Evolutionary conservation across 35 echinoderm and acorn worm genomes (phyloP).

Genomic region (Apostichopus parvimensis): DNA sequence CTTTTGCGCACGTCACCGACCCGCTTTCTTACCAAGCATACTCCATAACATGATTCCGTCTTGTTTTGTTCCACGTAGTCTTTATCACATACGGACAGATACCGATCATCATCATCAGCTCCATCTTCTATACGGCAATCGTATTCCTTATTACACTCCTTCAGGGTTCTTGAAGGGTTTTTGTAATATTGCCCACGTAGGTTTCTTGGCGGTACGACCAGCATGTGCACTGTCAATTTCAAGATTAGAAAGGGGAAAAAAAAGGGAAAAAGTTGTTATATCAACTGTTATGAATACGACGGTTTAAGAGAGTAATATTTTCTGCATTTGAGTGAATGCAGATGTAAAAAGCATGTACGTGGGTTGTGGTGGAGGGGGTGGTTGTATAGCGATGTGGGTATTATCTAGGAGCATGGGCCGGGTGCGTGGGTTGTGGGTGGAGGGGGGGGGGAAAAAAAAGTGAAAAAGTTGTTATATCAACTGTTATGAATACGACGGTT

Average conservation of each 20-base stretch:
- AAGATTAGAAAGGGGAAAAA: too few relatives aligned
- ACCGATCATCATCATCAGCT: too few relatives aligned
- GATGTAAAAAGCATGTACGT: not conserved
- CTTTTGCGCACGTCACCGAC: not conserved
- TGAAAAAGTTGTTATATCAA: too few relatives aligned
- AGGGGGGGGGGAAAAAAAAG: too few relatives aligned
- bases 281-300: too few relatives aligned
- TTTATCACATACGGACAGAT: not conserved
- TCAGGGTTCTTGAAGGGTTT: not conserved
- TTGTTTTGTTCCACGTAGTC: too few relatives aligned
- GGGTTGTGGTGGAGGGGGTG: not conserved
- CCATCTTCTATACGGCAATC: not conserved
- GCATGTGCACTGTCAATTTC: not conserved
- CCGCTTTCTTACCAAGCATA: conserved; percentile 6
- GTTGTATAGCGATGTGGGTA: not conserved
- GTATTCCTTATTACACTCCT: not conserved
- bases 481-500: too few relatives aligned
- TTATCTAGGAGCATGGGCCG: too few relatives aligned
- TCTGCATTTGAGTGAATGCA: too few relatives aligned
- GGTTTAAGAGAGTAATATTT: too few relatives aligned
- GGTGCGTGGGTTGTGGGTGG: not conserved
- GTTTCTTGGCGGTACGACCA: conserved; percentile 10
- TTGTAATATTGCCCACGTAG: conserved; percentile 10
- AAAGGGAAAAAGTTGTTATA: too few relatives aligned
- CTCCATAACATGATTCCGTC: not conserved